Evolutionary conservation across 2,888 invertebrate genomes (phyloP).

Genomic region (Acanthosepion lycidas): DNA sequence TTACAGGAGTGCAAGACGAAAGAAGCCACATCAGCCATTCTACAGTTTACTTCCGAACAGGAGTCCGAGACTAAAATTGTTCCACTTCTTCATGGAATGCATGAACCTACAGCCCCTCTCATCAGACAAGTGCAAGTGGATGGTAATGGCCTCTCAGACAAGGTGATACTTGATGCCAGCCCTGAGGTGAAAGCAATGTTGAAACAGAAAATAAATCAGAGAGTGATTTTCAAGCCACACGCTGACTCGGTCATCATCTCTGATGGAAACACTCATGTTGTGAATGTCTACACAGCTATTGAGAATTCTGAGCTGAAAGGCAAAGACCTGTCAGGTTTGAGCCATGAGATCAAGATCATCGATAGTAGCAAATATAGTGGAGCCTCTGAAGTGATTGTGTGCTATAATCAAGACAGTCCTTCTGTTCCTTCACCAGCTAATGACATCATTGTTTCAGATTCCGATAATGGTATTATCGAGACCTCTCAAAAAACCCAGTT

Average conservation of each 20-base stretch:
- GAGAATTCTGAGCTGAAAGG: constrained; percentile 61
- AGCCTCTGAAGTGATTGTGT: constrained; percentile 45
- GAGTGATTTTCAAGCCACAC: constrained; percentile 39
- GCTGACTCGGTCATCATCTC: constrained; percentile 46
- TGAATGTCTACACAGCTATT: constrained; percentile 65
- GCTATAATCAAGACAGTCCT: constrained; percentile 47
- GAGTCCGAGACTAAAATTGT: neutral
- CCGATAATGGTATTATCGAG: constrained; percentile 39
- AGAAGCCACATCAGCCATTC: neutral
- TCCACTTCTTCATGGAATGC: constrained; percentile 58
- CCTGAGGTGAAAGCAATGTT: constrained; percentile 43
- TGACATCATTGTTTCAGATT: constrained; percentile 51
- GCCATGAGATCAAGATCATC: neutral
- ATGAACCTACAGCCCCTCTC: constrained; percentile 58
- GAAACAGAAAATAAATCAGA: constrained; percentile 39
- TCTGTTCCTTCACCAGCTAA: constrained; percentile 52
- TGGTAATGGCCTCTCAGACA: neutral
- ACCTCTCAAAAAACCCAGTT: neutral
- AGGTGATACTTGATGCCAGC: neutral
- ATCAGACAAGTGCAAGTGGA: constrained; percentile 36
- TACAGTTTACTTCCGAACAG: neutral
- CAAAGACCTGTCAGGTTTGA: neutral
- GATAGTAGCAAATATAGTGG: neutral
- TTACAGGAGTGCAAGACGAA: constrained; percentile 25
- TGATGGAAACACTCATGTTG: constrained; percentile 60